These are phyloP conservation scores for Dicaeum eximium DNA, from an alignment of 2,113 vertebrate species.

Conservation along the genomic window DNA sequence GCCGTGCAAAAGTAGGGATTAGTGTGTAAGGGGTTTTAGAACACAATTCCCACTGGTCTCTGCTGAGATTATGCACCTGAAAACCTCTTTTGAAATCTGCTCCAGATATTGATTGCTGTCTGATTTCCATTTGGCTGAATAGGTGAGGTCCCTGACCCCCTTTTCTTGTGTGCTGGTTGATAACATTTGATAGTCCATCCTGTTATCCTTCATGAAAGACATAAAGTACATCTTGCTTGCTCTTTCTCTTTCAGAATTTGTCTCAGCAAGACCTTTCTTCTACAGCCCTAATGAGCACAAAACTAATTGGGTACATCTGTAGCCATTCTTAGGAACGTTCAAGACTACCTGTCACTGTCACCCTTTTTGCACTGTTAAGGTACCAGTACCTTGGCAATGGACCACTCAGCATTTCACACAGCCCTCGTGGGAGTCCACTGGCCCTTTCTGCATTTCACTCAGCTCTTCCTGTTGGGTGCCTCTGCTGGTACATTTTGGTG, in stretches of 20 bases:
- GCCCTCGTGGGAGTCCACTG: not conserved
- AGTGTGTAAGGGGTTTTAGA: not conserved
- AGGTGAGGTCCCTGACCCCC: not conserved
- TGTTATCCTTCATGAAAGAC: not conserved
- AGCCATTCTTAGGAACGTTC: not conserved
- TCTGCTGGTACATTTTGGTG: not conserved
- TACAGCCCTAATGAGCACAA: not conserved
- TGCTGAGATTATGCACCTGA: not conserved
- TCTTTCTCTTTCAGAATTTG: not conserved
- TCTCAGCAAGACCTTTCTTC: not conserved
- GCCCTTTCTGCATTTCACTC: not conserved
- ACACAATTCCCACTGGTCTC: not conserved
- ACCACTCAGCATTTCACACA: not conserved
- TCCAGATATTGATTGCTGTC: not conserved
- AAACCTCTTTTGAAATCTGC: not conserved
- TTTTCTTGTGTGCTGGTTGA: not conserved
- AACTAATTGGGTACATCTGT: not conserved
- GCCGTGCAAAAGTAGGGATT: not conserved
- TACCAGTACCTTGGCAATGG: not conserved
- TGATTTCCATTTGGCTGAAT: constrained; percentile 16
- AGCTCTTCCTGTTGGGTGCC: not conserved
- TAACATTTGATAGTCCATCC: not conserved
- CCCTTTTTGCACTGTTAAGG: not conserved
- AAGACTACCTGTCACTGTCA: not conserved
- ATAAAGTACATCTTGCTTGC: not conserved